These are phyloP conservation scores for Rhinatrema bivittatum DNA, from an alignment of 2,797 vertebrate genomes.

Conservation along the genomic window DNA sequence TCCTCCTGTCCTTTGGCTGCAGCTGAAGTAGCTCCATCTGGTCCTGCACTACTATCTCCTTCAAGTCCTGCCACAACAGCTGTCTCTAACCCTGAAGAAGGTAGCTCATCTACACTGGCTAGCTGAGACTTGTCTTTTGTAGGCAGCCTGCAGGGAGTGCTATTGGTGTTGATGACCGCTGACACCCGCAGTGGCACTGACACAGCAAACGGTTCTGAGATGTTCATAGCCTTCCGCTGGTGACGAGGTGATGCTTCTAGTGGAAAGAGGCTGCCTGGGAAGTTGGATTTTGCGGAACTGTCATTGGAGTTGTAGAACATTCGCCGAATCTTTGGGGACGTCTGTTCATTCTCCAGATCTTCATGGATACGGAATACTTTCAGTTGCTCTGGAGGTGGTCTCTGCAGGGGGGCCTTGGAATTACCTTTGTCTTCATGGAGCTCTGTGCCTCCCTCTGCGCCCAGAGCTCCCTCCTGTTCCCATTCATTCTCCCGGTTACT, in stretches of 20 bases:
- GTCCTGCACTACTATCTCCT: not conserved
- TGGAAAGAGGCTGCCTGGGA: slow-evolving; percentile 84
- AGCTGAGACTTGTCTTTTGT: slow-evolving; percentile 68
- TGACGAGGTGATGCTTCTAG: slow-evolving; percentile 86
- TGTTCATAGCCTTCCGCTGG: slow-evolving; percentile 89
- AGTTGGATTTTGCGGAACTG: slow-evolving; percentile 70
- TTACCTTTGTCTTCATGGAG: slow-evolving; percentile 33
- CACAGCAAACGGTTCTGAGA: slow-evolving; percentile 92
- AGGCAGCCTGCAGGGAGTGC: slow-evolving; percentile 78
- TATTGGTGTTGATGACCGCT: slow-evolving; percentile 91
- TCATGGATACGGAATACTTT: slow-evolving; percentile 88
- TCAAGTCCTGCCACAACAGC: slow-evolving; percentile 12
- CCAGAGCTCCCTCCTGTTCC: slow-evolving; percentile 58
- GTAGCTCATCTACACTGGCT: slow-evolving; percentile 57
- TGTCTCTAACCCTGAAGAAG: slow-evolving; percentile 42
- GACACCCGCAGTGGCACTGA: slow-evolving; percentile 89
- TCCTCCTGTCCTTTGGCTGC: slow-evolving; percentile 15
- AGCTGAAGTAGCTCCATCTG: slow-evolving; percentile 18
- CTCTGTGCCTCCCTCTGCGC: slow-evolving; percentile 56
- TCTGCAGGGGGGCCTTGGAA: slow-evolving; percentile 39
- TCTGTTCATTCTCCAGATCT: slow-evolving; percentile 68
- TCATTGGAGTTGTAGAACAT: slow-evolving; percentile 84
- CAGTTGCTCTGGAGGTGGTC: slow-evolving; percentile 81
- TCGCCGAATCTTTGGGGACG: slow-evolving; percentile 78
- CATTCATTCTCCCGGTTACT: slow-evolving; percentile 72